Evolutionary conservation across 2,113 vertebrate species (phyloP).

Genomic region (Onychostoma macrolepis): DNA sequence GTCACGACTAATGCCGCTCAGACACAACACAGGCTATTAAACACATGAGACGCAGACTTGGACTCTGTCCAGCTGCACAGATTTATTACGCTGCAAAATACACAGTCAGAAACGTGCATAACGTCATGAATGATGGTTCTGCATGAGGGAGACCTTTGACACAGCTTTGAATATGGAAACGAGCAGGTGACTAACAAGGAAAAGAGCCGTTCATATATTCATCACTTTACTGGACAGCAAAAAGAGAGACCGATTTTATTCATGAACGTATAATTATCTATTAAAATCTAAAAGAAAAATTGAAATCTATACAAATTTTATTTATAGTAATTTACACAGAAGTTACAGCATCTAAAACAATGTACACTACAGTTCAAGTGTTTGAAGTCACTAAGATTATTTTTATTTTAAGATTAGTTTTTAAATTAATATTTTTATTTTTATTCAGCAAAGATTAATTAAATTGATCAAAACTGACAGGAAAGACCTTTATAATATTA

Average conservation of each 20-base stretch:
- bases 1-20: not conserved
- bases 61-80: not conserved
- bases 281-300: not conserved
- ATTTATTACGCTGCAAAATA: conserved; percentile 1
- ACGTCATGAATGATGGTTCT: not conserved
- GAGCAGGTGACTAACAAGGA: not conserved
- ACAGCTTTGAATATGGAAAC: conserved; percentile 9
- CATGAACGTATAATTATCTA: not conserved
- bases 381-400: not conserved
- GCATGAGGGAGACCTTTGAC: not conserved
- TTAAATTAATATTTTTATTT: not conserved
- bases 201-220: conserved; percentile 8
- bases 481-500: no score
- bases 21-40: not conserved
- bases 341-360: not conserved
- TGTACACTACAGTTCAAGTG: not conserved
- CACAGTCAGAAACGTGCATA: not conserved
- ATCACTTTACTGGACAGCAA: not conserved
- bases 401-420: not conserved
- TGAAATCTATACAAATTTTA: not conserved
- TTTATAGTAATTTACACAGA: not conserved
- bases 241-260: not conserved
- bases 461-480: not conserved
- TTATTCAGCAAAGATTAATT: not conserved
- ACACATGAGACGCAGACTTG: not conserved